These are phyloP conservation scores for Tragelaphus imberbis DNA, from an alignment of 2,113 vertebrate species.

Conservation along the genomic window DNA sequence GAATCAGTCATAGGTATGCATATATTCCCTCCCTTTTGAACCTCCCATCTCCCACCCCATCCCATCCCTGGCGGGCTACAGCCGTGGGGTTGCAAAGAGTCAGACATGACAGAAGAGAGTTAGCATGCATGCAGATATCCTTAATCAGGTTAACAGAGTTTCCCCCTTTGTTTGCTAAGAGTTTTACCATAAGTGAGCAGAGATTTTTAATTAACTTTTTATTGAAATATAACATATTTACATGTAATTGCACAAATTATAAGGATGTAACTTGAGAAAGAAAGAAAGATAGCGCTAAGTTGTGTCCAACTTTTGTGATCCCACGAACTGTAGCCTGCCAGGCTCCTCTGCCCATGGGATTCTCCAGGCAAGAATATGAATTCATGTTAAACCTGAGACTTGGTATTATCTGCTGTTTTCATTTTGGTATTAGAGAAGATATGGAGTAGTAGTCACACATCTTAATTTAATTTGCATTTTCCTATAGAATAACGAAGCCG, in stretches of 20 bases:
- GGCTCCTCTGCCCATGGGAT: neutral
- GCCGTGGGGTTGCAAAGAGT: neutral
- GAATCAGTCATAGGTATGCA: neutral
- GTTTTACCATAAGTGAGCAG: neutral
- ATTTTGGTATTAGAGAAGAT: neutral
- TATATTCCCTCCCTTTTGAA: neutral
- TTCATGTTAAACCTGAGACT: neutral
- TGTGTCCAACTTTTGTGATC: neutral
- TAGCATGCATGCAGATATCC: neutral
- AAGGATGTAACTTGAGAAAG: neutral
- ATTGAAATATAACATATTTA: neutral
- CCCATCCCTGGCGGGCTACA: neutral
- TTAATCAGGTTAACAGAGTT: neutral
- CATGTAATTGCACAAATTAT: neutral
- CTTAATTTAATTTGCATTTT: neutral
- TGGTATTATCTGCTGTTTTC: neutral
- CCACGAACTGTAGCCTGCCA: neutral
- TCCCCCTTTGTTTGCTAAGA: neutral
- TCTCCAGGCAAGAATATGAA: neutral
- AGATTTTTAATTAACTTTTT: neutral
- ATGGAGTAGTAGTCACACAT: neutral
- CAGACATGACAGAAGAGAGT: rapidly evolving
- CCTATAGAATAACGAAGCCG: neutral
- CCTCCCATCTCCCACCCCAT: neutral
- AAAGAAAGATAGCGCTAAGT: neutral